Percentiles rank a stretch among this genome's conserved stretches.
These are phyloP conservation scores for Ictalurus punctatus DNA, from an alignment of 2,113 vertebrate species.

Conservation along the genomic window DNA sequence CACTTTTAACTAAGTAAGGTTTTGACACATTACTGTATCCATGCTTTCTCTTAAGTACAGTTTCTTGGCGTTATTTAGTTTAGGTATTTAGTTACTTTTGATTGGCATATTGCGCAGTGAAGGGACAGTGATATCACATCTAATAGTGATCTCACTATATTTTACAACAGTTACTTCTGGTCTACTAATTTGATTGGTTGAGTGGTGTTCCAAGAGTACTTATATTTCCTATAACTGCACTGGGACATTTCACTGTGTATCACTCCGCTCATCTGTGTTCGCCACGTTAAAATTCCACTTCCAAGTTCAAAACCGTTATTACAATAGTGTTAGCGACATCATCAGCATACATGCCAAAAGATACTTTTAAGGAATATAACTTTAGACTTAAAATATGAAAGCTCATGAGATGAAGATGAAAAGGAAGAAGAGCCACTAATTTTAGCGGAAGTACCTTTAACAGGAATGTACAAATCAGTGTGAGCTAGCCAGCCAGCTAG, in stretches of 20 bases:
- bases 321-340: background rate
- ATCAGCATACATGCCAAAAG: background rate
- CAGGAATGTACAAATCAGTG: background rate
- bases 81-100: background rate
- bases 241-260: background rate
- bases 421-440: background rate
- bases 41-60: background rate
- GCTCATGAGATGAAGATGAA: background rate
- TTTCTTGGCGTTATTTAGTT: background rate
- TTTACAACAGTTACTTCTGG: background rate
- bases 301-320: background rate
- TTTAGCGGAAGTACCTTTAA: background rate
- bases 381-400: background rate
- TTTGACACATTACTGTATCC: background rate
- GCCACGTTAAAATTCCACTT: background rate
- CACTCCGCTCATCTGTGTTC: background rate
- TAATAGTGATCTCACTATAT: background rate
- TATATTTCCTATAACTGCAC: background rate
- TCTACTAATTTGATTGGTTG: background rate
- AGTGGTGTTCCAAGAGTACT: background rate
- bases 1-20: background rate
- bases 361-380: background rate
- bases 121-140: background rate
- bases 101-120: background rate
- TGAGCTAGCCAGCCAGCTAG: background rate